Base-by-base conservation (phyloP, 2,797 vertebrate genomes). In the Acanthornis magna region DNA sequence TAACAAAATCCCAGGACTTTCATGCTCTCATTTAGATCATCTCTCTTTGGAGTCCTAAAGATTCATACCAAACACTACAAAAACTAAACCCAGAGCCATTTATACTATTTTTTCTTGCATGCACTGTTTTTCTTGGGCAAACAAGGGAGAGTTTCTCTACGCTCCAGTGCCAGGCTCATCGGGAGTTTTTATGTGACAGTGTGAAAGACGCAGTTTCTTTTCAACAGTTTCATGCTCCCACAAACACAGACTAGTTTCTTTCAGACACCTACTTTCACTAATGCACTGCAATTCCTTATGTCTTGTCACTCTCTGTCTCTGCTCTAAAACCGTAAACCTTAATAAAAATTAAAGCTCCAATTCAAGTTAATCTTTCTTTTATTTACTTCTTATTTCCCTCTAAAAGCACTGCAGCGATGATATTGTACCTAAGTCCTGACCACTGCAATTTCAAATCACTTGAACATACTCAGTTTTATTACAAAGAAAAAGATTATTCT, bases 141-240 rank as follows among this genome's bases (percentile, higher is more conserved):
- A 94, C 67, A 96, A 91, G 16, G 8, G 72, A 92, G 62, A 74
- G 57, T 94, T 95, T 88, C 80, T 95, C 82, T 80, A 40, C 13
- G 40, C 58, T 94, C 93, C 65, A 30, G 17, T 96, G 88, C 86
- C 67, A 88, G 74, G 67, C 74, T 93, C 48, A 18, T 93, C 7
- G 2, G 67, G 91, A 94, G 92, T 85, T 96, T 89, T 91, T 65
- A 50, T 75, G 85, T 81, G 93, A 93, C 84, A 91, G 90, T 60
- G 73, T 95, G 95, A 97, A 96, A 96, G 88, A 62, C 84, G 68
- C 85, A 95, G 93, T 74, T 97, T 94, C 91, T 96, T 95, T 95
- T 95, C 91, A 95, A 94, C 76, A 94, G 91, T 93, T 95, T 92
- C 94, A 92, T 66, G 71, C 85, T 97, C 75, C 88, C 85, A 84